Conservation (phyloP, 1,140 invertebrate genomes). For the Tetraneura akinire region DNA sequence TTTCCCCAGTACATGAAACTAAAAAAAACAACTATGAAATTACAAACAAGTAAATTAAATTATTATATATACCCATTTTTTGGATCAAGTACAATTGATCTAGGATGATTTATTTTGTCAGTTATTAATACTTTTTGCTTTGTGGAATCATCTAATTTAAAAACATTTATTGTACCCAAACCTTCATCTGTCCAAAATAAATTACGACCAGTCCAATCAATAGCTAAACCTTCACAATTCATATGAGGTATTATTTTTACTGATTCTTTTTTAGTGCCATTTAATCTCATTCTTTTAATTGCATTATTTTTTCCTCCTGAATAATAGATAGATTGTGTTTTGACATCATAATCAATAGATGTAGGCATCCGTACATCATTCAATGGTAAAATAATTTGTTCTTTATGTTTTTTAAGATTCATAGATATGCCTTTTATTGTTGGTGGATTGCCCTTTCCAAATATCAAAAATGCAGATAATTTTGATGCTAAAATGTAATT, state of each 20-base stretch:
- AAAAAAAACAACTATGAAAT: slow-evolving; percentile 52
- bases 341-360: slow-evolving; percentile 71
- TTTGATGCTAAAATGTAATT: slow-evolving; percentile 60
- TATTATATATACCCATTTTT: slow-evolving; percentile 59
- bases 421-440: slow-evolving; percentile 68
- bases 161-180: slow-evolving; percentile 61
- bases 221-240: slow-evolving; percentile 71
- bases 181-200: slow-evolving; percentile 81
- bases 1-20: slow-evolving; percentile 63
- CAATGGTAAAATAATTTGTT: slow-evolving; percentile 70
- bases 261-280: slow-evolving; percentile 58
- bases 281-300: slow-evolving; percentile 61
- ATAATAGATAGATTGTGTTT: slow-evolving; percentile 70
- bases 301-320: slow-evolving; percentile 63
- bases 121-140: slow-evolving; percentile 63
- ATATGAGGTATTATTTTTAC: slow-evolving; percentile 60
- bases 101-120: slow-evolving; percentile 64
- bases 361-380: slow-evolving; percentile 66
- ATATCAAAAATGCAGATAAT: slow-evolving; percentile 65
- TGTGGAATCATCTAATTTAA: slow-evolving; percentile 61
- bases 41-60: neutral
- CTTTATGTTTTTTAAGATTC: slow-evolving; percentile 55
- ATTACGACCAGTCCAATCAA: slow-evolving; percentile 79
- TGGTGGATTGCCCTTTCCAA: slow-evolving; percentile 66
- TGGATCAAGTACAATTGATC: slow-evolving; percentile 72